These are phyloP conservation scores for Dicyrtoma fusca DNA, from an alignment of 2,888 invertebrate genomes.

Conservation along the genomic window DNA sequence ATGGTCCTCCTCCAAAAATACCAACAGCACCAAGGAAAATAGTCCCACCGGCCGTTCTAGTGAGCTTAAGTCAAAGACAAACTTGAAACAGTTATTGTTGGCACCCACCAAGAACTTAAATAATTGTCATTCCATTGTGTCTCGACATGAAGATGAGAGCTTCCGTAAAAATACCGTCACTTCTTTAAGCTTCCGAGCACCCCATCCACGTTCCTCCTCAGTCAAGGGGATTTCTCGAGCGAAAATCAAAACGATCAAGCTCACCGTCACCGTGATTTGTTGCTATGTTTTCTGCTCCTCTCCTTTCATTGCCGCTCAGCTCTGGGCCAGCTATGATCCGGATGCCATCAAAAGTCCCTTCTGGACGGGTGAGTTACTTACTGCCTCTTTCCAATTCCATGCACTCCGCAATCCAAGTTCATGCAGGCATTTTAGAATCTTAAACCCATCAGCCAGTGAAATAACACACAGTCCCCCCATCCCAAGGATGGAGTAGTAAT, in stretches of 20 bases:
- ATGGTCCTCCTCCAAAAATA: slow-evolving; percentile 13
- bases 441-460: too few relatives aligned
- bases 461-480: too few relatives aligned
- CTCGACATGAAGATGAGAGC: neutral
- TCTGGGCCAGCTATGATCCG: slow-evolving; percentile 68
- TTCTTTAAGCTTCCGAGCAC: slow-evolving; percentile 3
- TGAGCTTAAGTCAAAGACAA: slow-evolving; percentile 23
- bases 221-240: slow-evolving; percentile 66
- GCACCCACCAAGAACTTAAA: slow-evolving; percentile 12
- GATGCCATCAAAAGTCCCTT: slow-evolving; percentile 59
- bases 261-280: slow-evolving; percentile 67
- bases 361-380: slow-evolving; percentile 56
- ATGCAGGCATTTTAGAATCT: too few relatives aligned
- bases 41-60: neutral
- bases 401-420: neutral
- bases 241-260: slow-evolving; percentile 68
- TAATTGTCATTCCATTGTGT: neutral
- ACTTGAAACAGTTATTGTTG: slow-evolving; percentile 14
- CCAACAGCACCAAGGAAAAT: neutral
- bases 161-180: slow-evolving; percentile 3
- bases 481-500: too few relatives aligned
- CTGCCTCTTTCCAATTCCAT: neutral
- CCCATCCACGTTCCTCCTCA: slow-evolving; percentile 12
- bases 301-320: slow-evolving; percentile 70
- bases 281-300: slow-evolving; percentile 72